Evolutionary conservation across 1,140 invertebrate species (phyloP).

Genomic region (Amphibalanus amphitrite): DNA sequence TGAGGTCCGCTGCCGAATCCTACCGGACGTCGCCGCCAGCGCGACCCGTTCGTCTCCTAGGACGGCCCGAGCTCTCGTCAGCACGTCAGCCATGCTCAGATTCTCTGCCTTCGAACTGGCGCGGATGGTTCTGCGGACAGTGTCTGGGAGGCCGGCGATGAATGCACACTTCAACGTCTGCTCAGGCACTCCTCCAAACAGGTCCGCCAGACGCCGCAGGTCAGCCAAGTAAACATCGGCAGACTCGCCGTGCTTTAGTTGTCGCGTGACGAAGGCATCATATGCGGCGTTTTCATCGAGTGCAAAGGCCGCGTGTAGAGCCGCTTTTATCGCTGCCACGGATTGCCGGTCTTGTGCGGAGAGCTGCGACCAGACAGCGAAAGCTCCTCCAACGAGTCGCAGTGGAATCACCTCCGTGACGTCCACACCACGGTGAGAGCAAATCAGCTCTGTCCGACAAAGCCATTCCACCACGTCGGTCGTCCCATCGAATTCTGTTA

Average conservation of each 20-base stretch:
- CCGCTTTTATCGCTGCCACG: too few relatives aligned
- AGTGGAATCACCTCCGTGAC: too few relatives aligned
- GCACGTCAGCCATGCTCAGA: slow-evolving; percentile 8
- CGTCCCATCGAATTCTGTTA: too few relatives aligned
- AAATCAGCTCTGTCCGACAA: too few relatives aligned
- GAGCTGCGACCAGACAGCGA: too few relatives aligned
- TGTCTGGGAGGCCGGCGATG: slow-evolving; percentile 28
- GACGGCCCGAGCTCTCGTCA: slow-evolving; percentile 9
- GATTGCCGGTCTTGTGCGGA: too few relatives aligned
- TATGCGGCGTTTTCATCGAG: not conserved
- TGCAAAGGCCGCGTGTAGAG: too few relatives aligned
- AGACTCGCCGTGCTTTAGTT: slow-evolving; percentile 4
- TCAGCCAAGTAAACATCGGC: slow-evolving; percentile 14
- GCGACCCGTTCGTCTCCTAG: slow-evolving; percentile 7
- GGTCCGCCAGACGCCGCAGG: slow-evolving; percentile 7
- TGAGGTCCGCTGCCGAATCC: not conserved
- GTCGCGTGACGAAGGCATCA: not conserved
- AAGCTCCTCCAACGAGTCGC: too few relatives aligned
- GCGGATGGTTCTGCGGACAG: slow-evolving; percentile 7
- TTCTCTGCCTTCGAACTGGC: slow-evolving; percentile 11
- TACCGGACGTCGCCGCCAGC: slow-evolving; percentile 2
- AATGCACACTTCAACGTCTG: slow-evolving; percentile 9
- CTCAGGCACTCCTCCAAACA: slow-evolving; percentile 11
- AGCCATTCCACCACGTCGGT: too few relatives aligned
- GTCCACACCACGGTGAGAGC: too few relatives aligned